These are phyloP conservation scores for Drosophila borealis DNA, from an alignment of 2,888 invertebrate species.

Conservation along the genomic window DNA sequence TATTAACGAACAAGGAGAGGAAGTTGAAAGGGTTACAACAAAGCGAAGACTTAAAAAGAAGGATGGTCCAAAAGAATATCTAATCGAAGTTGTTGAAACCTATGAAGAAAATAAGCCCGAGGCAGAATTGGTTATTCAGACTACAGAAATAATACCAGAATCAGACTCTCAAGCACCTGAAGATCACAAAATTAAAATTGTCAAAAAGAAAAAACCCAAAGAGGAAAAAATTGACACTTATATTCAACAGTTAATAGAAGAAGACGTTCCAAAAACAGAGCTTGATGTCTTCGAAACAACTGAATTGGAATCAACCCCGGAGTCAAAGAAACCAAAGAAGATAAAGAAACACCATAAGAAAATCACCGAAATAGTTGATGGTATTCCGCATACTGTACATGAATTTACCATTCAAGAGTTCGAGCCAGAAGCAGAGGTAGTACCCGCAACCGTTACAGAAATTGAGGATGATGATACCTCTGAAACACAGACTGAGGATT, in stretches of 20 bases:
- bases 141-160: conserved; percentile 81
- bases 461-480: conserved; percentile 10
- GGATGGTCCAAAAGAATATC: conserved; percentile 84
- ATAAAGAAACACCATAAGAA: conserved; percentile 83
- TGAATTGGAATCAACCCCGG: conserved; percentile 75
- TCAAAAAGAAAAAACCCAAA: conserved; percentile 78
- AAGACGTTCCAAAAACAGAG: conserved; percentile 82
- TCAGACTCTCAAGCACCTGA: conserved; percentile 27
- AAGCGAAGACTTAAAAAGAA: conserved; percentile 84
- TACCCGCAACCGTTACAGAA: conserved; percentile 10
- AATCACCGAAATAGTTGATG: conserved; percentile 71
- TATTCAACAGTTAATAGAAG: conserved; percentile 80
- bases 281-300: conserved; percentile 83
- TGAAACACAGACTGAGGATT: conserved; percentile 38
- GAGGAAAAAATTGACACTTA: conserved; percentile 77
- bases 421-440: conserved; percentile 60
- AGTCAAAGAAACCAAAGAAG: conserved; percentile 78
- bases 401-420: conserved; percentile 73
- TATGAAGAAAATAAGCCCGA: conserved; percentile 84
- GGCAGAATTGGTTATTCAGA: conserved; percentile 84
- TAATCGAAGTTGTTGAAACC: conserved; percentile 84
- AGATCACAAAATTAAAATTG: conserved; percentile 62
- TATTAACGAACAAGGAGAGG: conserved; percentile 78
- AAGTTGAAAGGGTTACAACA: conserved; percentile 79
- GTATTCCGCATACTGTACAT: conserved; percentile 71